Base-by-base conservation (phyloP, 2,113 vertebrate species). In the Petromus typicus region DNA sequence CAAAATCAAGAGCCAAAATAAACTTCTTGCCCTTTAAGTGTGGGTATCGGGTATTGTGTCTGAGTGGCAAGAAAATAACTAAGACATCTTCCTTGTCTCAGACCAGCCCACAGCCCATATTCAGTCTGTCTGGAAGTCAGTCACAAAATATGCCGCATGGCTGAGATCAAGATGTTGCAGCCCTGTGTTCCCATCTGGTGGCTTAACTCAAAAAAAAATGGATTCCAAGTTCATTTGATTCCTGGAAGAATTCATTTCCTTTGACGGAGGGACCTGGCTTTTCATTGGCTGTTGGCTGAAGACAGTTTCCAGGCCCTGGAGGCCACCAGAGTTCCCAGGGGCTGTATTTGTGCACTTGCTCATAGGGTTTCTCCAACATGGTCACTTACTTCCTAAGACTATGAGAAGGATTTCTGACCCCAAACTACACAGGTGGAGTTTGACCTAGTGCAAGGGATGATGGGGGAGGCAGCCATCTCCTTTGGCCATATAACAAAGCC, bases 11-110 rank as follows among this genome's bases (percentile, higher is more conserved):
- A 45, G 25, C 71, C 25, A 14, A 75, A 75, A 48, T 13, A 27
- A 48, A 30, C 43, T 30, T 30, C 25, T 30, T 13, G 5, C 3
- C 6, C 43, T 16, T 30, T 75, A 75, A 37, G 43, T 0, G 71
- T 45, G 71, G 43, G 71, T 30, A 3, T 45, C 71, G 45, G 23
- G 71, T 45, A 30, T 75, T 75, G 25, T 75, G 14, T 75, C 43
- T 75, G 71, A 45, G 43, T 0, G 27, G 9, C 7, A 7, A 76
- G 40, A 48, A 48, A 76, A 25, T 48, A 27, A 76, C 73, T 76
- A 48, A 76, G 73, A 76, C 14, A 76, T 48, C 51, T 23, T 79
- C 45, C 57, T 82, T 82, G 57, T 89, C 86, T 80, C 79, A 95
- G 48, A 54, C 8, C 8, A 16, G 30, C 51, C 22, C 67, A 20